These are phyloP conservation scores for Trissolcus brochymenae DNA, from an alignment of 2,888 invertebrate species.

Conservation along the genomic window DNA sequence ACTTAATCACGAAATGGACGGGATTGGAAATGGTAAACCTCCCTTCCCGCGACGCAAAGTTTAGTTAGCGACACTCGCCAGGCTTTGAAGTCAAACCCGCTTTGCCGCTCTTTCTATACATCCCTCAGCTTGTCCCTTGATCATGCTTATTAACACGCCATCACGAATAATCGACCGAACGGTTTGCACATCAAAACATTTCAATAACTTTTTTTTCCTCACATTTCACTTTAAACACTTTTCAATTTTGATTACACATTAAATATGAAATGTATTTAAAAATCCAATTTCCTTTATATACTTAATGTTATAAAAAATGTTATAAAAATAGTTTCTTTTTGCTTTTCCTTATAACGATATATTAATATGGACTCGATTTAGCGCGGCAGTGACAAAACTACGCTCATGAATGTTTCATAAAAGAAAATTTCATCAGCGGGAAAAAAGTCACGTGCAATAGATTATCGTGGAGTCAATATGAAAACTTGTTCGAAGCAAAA, in stretches of 20 bases:
- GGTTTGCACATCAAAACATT: too few species aligned
- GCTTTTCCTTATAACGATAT: too few species aligned
- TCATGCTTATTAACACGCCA: slow-evolving; percentile 69
- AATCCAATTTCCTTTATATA: too few species aligned
- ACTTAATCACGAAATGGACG: slow-evolving; percentile 76
- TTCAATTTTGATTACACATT: too few species aligned
- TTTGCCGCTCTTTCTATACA: slow-evolving; percentile 58
- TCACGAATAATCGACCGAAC: slow-evolving; percentile 31
- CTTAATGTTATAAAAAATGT: too few species aligned
- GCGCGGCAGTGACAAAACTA: too few species aligned
- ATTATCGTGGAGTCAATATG: slow-evolving; percentile 15
- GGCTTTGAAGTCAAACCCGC: slow-evolving; percentile 71
- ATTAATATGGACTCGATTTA: too few species aligned
- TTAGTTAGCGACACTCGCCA: slow-evolving; percentile 74
- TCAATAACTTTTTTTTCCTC: neutral
- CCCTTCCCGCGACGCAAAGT: slow-evolving; percentile 63
- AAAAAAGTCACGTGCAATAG: slow-evolving; percentile 8
- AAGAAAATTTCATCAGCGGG: neutral
- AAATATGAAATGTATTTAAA: too few species aligned
- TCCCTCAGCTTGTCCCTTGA: slow-evolving; percentile 62
- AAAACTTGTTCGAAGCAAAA: slow-evolving; percentile 26
- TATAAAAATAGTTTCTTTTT: too few species aligned
- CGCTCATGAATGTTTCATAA: neutral
- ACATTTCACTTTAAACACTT: too few species aligned
- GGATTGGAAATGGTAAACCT: slow-evolving; percentile 72